Evolutionary conservation across 1,140 invertebrate genomes (phyloP), one percentile per base, ranked within the genome.

Genomic region (Tetragonula clypearis): DNA sequence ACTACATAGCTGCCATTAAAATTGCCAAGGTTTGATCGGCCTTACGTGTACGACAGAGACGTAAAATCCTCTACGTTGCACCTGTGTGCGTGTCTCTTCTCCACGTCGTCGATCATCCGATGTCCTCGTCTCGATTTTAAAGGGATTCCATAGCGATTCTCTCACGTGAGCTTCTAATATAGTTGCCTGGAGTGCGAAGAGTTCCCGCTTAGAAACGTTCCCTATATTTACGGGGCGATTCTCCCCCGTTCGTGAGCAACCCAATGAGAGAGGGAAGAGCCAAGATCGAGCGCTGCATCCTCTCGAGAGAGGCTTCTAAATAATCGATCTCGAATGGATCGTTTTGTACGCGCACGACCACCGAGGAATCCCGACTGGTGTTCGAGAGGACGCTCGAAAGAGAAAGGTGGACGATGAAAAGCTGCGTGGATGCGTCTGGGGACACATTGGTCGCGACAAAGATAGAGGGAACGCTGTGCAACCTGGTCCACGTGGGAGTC

Each of bases 321-420:
- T 91, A 84, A 90, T 89, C 80, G 89, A 87, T 87, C 41, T 71
- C 26, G 55, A 53, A 76, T 68, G 53, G 66, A 55, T 66, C 76
- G 41, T 88, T 91, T 89, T 87, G 83, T 85, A 79, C 65, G 62
- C 69, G 66, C 66, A 26, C 83, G 89, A 89, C 87, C 87, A 87
- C 91, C 89, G 35, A 90, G 82, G 90, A 87, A 89, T 89, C 53
- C 30, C 74, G 66, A 60, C 75, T 30, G 21, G 55, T 26, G 21
- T 68, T 60, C n/a, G 55, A 49, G 17, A 17, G 14, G n/a, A 30
- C 12, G 23, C 15, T 62, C 41, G 60, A 15, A 4, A 23, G 60
- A 23, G 35, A 30, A n/a, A 26, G 23, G 15, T 49, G 30, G 53
- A 17, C 17, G 35, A 26, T 23, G 9, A 56, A 30, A 30, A 74